Base-by-base conservation (phyloP, 1,140 invertebrate genomes). In the Drosophila leontia region DNA sequence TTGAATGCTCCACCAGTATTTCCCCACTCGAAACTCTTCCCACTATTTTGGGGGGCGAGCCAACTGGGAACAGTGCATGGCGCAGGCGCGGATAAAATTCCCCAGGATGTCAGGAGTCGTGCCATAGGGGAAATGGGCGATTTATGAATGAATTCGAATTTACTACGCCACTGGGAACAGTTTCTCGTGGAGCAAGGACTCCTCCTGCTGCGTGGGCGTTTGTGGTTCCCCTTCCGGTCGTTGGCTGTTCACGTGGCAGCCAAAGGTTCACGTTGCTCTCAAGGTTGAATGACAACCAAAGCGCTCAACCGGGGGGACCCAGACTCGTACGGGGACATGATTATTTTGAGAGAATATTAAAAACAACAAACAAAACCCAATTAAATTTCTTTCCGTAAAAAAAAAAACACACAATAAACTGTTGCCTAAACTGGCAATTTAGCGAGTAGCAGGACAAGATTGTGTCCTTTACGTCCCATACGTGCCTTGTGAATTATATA, bases 41-140 rank as follows among this genome's bases (percentile, higher is more conserved):
- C 68, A 51, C 15, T 69, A 29, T 59, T 41, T 26, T 6, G 11
- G 3, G 13, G 26, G 17, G 35, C 37, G 1, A 55, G 57, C 78
- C 61, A n/a, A 23, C n/a, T 72, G 45, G 23, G 68, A 15, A 74
- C 37, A 72, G 55, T 9, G 4, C 0, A 59, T 7, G 53, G 59
- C 81, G 81, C 35, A 55, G 64, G 62, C 81, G 81, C 81, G 81
- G 81, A 84, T 84, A 84, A 82, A 53, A 13, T 77, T 68, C 81
- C 59, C 81, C 78, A 51, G 0, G 4, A 9, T 7, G 1, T 15
- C 19, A 9, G 12, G 11, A 48, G 17, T 75, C 60, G 34, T 48
- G 48, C 9, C 35, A 17, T 37, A 41, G 47, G 37, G 63, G 74
- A 45, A 53, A 12, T 17, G 12, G 34, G 29, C 62, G 55, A 84